Conservation (phyloP, 1,140 invertebrate species). For the Drosophila athabasca region DNA sequence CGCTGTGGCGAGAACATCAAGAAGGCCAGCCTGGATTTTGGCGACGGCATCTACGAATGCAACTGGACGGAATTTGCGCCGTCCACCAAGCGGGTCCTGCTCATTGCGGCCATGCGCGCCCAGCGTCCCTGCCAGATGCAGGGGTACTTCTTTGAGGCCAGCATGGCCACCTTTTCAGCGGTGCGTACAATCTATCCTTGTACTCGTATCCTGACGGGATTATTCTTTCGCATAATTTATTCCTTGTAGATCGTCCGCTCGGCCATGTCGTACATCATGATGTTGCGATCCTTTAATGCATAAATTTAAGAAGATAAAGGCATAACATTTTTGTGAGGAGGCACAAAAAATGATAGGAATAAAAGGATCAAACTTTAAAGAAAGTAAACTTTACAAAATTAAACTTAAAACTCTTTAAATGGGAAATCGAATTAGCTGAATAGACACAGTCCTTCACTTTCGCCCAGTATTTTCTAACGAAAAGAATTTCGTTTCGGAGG, state of each 20-base stretch:
- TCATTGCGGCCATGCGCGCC: slow-evolving; percentile 57
- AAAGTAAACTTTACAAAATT: neutral
- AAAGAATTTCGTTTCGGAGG: too few species aligned
- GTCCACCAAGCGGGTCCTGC: slow-evolving; percentile 37
- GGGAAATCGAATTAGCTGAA: too few species aligned
- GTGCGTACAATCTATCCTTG: slow-evolving; percentile 16
- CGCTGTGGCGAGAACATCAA: slow-evolving; percentile 69
- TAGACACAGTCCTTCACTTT: too few species aligned
- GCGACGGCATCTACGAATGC: slow-evolving; percentile 51
- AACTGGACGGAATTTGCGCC: slow-evolving; percentile 55
- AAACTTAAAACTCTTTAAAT: too few species aligned
- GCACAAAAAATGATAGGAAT: neutral
- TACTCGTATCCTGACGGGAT: neutral
- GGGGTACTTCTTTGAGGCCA: slow-evolving; percentile 69
- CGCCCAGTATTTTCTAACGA: too few species aligned
- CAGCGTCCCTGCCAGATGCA: slow-evolving; percentile 61
- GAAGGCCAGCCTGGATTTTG: slow-evolving; percentile 61
- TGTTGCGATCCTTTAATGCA: slow-evolving; percentile 66
- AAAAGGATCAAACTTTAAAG: neutral
- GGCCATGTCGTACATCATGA: slow-evolving; percentile 70
- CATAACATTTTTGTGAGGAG: too few species aligned
- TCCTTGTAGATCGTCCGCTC: slow-evolving; percentile 60
- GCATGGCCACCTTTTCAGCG: slow-evolving; percentile 68
- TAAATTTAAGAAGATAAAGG: neutral
- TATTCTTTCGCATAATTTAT: neutral